phyloP scores from a whole-genome alignment of 2,888 invertebrate genomes.

The Mantis religiosa region DNA sequence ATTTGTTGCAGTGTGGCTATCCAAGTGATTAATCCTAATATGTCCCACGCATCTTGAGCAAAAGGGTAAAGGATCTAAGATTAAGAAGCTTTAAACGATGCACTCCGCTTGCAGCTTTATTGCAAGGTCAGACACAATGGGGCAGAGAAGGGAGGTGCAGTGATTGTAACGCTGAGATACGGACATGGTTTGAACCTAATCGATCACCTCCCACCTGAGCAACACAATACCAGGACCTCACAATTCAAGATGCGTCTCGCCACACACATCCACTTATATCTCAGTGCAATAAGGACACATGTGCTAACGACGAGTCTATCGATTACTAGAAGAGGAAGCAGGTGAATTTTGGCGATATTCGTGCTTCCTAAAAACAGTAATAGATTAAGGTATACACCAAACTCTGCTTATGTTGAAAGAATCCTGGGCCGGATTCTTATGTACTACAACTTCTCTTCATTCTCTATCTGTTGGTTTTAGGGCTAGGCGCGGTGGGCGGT shows the following conservation, averaged over 20 bases:
- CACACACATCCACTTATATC: neutral
- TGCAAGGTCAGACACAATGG: neutral
- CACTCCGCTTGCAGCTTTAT: neutral
- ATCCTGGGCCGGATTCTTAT: no score
- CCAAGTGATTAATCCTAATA: no score
- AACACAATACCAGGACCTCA: neutral
- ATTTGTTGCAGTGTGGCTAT: no score
- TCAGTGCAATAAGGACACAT: neutral
- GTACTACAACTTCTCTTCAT: no score
- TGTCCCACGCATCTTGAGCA: neutral
- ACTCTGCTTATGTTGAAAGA: no score
- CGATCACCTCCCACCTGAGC: neutral
- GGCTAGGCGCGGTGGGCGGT: no score
- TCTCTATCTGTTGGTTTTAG: no score
- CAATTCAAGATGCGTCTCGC: neutral
- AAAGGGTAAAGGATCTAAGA: neutral
- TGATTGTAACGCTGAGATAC: neutral
- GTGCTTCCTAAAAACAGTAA: no score
- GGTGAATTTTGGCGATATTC: no score
- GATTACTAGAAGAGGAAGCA: no score
- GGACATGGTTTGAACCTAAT: neutral
- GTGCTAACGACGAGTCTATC: no score
- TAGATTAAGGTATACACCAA: no score
- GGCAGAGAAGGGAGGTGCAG: neutral
- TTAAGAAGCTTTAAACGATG: neutral